Base-by-base conservation (phyloP, 1,140 invertebrate genomes). In the Zophobas atratus region DNA sequence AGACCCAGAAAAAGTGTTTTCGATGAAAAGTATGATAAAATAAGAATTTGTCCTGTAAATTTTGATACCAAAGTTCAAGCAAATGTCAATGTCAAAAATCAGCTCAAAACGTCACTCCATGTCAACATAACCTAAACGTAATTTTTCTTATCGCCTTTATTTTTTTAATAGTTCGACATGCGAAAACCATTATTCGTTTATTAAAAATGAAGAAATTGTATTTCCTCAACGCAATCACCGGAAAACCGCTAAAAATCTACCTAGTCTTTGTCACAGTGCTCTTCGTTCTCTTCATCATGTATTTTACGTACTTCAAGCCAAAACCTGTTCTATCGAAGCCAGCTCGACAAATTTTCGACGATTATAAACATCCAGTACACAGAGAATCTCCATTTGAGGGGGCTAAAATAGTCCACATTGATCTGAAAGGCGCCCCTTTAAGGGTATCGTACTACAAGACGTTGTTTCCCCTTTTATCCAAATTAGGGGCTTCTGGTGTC, bases 371-470 rank as follows among this genome's bases (percentile, higher is more conserved):
- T 33, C n/a, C 39, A n/a, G 1, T 32, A 2, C 38, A 20, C 6
- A 38, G 1, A 1, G 60, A 73, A 56, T 3, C 6, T 1, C 48
- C 49, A 4, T 77, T 81, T 63, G 35, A 56, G 39, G 76, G 80
- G 5, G 78, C 82, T 60, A 76, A 80, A 78, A 82, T 92, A 1
- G 91, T 98, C 0, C 97, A 98, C 87, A 86, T 98, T 0, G 97
- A 98, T 88, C 87, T 98, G 1, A 98, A 98, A 87, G 97, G 97
- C 4, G 95, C 95, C 0, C 95, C 97, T 0, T 94, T 95, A 0
- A 94, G 92, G 81, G 82, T 95, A 0, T 84, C 85, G 20, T 94
- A 92, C 85, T 91, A 95, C 55, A 90, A 91, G 79, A 89, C 93
- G 56, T 77, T 98, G 0, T 90, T 98, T 73, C 92, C 92, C 1